Conservation (phyloP, 1,140 invertebrate genomes). For the Zaprionus capensis region DNA sequence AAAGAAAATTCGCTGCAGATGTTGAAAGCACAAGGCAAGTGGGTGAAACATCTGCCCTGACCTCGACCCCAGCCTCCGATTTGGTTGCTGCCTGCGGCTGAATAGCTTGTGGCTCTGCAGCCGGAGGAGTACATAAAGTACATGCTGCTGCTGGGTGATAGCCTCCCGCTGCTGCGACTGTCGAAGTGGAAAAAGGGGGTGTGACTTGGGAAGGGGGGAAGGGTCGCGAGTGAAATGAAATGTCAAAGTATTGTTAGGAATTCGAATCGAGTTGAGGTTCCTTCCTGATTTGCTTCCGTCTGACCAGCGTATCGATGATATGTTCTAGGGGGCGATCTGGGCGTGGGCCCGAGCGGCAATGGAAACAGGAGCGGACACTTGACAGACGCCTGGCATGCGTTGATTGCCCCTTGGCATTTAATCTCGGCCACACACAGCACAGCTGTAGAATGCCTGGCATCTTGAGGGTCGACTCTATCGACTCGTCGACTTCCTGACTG, state of each 20-base stretch:
- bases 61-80: neutral
- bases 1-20: constrained; percentile 59
- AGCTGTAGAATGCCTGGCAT: constrained; percentile 30
- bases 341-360: neutral
- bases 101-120: neutral
- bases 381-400: constrained; percentile 52
- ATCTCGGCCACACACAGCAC: constrained; percentile 48
- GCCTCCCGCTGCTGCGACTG: neutral
- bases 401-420: constrained; percentile 68
- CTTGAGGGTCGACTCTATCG: neutral
- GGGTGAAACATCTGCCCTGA: neutral
- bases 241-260: constrained; percentile 62
- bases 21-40: constrained; percentile 24
- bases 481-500: neutral
- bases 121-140: neutral
- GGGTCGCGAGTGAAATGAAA: constrained; percentile 47
- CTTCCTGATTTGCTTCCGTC: constrained; percentile 58
- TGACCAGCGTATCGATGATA: constrained; percentile 29
- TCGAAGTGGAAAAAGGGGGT: neutral
- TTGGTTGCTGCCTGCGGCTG: neutral
- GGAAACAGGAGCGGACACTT: constrained; percentile 5
- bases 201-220: neutral
- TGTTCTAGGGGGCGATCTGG: constrained; percentile 4
- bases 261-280: constrained; percentile 39
- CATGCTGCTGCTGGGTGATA: neutral